phyloP scores from a whole-genome alignment of 2,113 vertebrate genomes.

The Hucho hucho region DNA sequence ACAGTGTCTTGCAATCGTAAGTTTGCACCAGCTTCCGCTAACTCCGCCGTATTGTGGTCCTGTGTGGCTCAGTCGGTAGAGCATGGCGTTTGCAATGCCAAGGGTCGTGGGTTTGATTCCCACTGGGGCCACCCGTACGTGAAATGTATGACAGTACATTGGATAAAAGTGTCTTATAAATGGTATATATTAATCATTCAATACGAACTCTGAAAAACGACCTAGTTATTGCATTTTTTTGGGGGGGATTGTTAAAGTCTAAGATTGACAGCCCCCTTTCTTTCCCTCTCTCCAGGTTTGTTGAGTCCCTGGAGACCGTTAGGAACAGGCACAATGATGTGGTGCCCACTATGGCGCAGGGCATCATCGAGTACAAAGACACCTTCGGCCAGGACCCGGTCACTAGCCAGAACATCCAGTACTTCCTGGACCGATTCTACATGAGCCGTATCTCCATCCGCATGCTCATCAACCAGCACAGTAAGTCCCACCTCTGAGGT shows the following conservation, averaged over 20 bases:
- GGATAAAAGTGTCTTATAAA: no score
- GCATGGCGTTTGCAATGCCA: no score
- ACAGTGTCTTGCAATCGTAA: slow-evolving; percentile 77
- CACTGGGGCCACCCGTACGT: no score
- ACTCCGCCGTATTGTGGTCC: neutral
- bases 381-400: slow-evolving; percentile 76
- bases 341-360: slow-evolving; percentile 89
- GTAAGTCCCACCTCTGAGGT: slow-evolving; percentile 59
- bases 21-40: slow-evolving; percentile 36
- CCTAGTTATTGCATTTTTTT: no score
- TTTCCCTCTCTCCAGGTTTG: slow-evolving; percentile 70
- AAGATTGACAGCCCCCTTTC: neutral
- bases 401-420: slow-evolving; percentile 88
- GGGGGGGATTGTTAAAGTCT: neutral
- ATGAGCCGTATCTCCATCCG: slow-evolving; percentile 91
- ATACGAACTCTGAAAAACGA: no score
- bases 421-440: slow-evolving; percentile 91
- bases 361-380: slow-evolving; percentile 85
- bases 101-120: no score
- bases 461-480: slow-evolving; percentile 92
- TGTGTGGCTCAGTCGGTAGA: no score
- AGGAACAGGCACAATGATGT: slow-evolving; percentile 89
- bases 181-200: neutral
- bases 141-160: no score
- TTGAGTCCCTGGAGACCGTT: slow-evolving; percentile 78